Evolutionary conservation across 2,888 invertebrate genomes (phyloP), one percentile per base, ranked within the genome.

Genomic region (Protonemura montana): DNA sequence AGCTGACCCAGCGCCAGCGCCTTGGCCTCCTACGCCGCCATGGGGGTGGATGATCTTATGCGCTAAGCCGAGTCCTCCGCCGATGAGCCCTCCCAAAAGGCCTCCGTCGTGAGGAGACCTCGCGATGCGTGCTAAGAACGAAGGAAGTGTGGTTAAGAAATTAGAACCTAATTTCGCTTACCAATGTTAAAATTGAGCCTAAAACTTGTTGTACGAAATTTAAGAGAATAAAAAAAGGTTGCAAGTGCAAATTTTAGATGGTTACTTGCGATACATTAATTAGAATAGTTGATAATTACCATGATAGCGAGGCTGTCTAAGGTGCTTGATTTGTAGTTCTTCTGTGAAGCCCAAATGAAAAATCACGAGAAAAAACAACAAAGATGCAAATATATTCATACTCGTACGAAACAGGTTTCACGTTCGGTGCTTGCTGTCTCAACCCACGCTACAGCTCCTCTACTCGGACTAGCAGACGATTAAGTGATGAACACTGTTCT

Each of bases 1-100:
- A 30, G n/a, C 30, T 3, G n/a, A 28, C 7, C 78, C 78, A 6
- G 81, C 29, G 30, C 30, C 30, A 7, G 28, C 35, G 35, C 35
- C 35, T 3, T 35, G 35, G 35, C 10, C 10, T 35, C 35, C 81
- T 30, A 13, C 29, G 7, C 29, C 81, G 30, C 81, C 81, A 29
- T 81, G 81, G 30, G 81, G 81, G 81, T 81, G 29, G 81, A 81
- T 81, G 81, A 81, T 81, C 81, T 81, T 81, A 29, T 81, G 81
- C 5, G 81, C 81, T 5, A 29, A 7, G 5, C 81, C 81, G 6
- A 81, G 30, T 16, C 28, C 81, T n/a, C 81, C 30, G 29, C 81
- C 81, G 30, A 81, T 28, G 30, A 81, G 28, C 10, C 81, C 81
- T 29, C 81, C 81, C 28, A 81, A 29, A 27, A 81, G 81, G 26